These are phyloP conservation scores for Thera obeliscata DNA, from an alignment of 2,888 invertebrate genomes.

Conservation along the genomic window DNA sequence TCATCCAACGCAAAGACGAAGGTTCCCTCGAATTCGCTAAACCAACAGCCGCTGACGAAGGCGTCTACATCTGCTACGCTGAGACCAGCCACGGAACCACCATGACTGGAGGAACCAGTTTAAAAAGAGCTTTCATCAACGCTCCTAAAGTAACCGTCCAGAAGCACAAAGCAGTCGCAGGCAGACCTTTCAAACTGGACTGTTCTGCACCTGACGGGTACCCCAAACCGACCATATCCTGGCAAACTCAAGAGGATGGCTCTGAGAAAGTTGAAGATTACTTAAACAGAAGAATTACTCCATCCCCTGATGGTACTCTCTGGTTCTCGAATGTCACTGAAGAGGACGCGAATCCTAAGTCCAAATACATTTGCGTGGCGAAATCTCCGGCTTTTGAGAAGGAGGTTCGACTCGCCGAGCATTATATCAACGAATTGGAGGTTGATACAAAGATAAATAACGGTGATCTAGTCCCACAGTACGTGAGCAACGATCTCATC, in stretches of 20 bases:
- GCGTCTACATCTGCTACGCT: conserved; percentile 65
- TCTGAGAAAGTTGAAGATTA: conserved; percentile 47
- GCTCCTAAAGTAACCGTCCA: conserved; percentile 47
- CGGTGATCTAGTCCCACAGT: conserved; percentile 62
- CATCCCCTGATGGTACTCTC: conserved; percentile 63
- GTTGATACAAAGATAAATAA: conserved; percentile 50
- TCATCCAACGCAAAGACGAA: conserved; percentile 54
- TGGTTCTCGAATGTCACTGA: conserved; percentile 66
- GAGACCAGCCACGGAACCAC: conserved; percentile 59
- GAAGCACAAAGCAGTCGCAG: conserved; percentile 61
- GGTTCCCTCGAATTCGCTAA: conserved; percentile 62
- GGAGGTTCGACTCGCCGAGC: conserved; percentile 61
- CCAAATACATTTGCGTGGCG: conserved; percentile 67
- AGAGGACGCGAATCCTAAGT: conserved; percentile 55
- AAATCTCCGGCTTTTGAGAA: conserved; percentile 57
- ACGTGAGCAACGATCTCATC: conserved; percentile 59
- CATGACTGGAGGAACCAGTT: conserved; percentile 54
- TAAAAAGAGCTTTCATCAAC: conserved; percentile 57
- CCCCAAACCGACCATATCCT: conserved; percentile 64
- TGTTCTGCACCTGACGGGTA: conserved; percentile 63
- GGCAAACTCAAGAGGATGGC: conserved; percentile 60
- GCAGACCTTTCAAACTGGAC: conserved; percentile 63
- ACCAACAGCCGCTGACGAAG: conserved; percentile 60
- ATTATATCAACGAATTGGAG: conserved; percentile 56
- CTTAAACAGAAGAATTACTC: conserved; percentile 55